A percentile compares a stretch with the other conserved stretches of the same genome.
These are phyloP conservation scores for Arvicanthis niloticus DNA, from an alignment of 2,113 vertebrate species.

Conservation along the genomic window DNA sequence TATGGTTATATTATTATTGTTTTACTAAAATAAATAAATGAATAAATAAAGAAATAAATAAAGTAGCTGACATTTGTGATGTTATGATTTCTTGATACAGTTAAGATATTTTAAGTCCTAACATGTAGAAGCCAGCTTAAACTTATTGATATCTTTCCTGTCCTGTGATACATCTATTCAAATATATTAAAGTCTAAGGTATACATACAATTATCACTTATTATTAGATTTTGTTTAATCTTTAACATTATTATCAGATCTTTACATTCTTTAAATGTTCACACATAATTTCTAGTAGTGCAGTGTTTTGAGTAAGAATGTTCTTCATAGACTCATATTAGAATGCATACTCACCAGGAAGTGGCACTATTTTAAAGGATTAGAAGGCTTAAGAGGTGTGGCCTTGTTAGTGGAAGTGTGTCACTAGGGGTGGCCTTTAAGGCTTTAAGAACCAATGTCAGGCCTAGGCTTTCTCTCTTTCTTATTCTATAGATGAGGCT, in stretches of 20 bases:
- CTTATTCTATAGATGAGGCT: neutral
- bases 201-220: neutral
- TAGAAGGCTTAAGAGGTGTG: neutral
- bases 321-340: neutral
- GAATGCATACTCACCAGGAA: neutral
- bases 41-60: neutral
- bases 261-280: neutral
- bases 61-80: neutral
- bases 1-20: neutral
- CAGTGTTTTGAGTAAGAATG: neutral
- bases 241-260: neutral
- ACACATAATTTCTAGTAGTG: neutral
- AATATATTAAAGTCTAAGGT: neutral
- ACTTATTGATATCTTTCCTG: neutral
- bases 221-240: neutral
- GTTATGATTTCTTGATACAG: neutral
- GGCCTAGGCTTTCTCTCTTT: neutral
- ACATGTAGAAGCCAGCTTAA: neutral
- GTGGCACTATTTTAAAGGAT: neutral
- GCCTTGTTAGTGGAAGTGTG: neutral
- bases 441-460: neutral
- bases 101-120: neutral
- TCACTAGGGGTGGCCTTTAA: neutral
- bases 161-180: neutral
- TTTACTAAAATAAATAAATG: neutral